Evolutionary conservation across 2,797 vertebrate genomes (phyloP), one percentile per base, ranked within the genome.

Genomic region (Pseudomugil tenellus): DNA sequence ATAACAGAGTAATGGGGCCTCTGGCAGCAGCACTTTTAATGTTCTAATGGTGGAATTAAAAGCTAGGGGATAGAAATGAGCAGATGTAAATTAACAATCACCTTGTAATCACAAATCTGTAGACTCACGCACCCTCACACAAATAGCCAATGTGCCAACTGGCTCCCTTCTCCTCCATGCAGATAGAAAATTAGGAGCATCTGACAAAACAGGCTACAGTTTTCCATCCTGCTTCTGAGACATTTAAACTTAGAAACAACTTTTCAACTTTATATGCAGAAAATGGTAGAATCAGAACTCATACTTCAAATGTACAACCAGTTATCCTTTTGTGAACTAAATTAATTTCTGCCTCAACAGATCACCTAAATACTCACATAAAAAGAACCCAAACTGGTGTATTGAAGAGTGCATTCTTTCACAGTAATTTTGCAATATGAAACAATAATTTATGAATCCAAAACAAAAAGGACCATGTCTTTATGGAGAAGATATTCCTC

Each of bases 21-120:
- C 70, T 85, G 86, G 79, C 89, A 86, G 83, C 83, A 67, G 79
- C 35, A 63, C 75, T 64, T 87, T 85, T 85, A 85, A 84, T 89
- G 81, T 79, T 86, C 87, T 88, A 83, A 87, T 84, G 84, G 84
- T 43, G 60, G 85, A 93, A 93, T 93, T 93, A 92, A 92, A 89
- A 90, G 80, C 80, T 79, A 8, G 78, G 63, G 84, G 85, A 86
- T 83, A 80, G 85, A 83, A 92, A 91, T 80, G 87, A 88, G 71
- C 61, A 77, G 84, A 89, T 90, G 81, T 86, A 87, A 90, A 93
- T 92, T 90, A 91, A 89, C 86, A 91, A 87, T 87, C 84, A 80
- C 81, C 81, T 74, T 67, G 35, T 76, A 68, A 84, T 81, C 81
- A 86, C 79, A 68, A 74, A 80, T 77, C 63, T 53, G 39, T 46